Evolutionary conservation across 2,113 vertebrate species (phyloP).

Genomic region (Burhinus bistriatus): DNA sequence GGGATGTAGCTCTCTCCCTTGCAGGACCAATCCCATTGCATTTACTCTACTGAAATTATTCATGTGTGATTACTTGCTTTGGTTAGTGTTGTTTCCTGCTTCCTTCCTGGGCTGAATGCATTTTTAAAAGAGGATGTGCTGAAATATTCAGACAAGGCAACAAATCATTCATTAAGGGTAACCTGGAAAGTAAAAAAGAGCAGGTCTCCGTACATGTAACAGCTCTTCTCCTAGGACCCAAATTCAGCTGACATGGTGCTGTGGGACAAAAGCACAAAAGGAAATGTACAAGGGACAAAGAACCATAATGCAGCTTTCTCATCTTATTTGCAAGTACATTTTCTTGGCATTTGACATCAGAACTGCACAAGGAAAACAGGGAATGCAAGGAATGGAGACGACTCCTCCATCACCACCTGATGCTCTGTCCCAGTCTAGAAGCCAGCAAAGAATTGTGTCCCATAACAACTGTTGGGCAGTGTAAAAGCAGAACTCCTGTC

Average conservation of each 20-base stretch:
- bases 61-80: background rate
- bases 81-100: background rate
- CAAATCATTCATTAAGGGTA: constrained; percentile 9
- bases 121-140: constrained; percentile 17
- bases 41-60: background rate
- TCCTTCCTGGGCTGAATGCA: background rate
- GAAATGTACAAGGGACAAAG: background rate
- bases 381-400: background rate
- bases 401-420: background rate
- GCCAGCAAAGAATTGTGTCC: background rate
- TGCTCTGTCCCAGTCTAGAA: background rate
- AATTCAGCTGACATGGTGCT: background rate
- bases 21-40: background rate
- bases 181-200: background rate
- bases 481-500: background rate
- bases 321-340: background rate
- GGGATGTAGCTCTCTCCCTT: background rate
- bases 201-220: background rate
- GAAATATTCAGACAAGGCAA: constrained; percentile 41
- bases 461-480: background rate
- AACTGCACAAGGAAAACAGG: background rate
- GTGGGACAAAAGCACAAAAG: background rate
- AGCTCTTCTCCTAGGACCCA: background rate
- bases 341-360: background rate
- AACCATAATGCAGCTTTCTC: background rate